Evolutionary conservation across 1,140 invertebrate species (phyloP).

Genomic region (Drosophila fuyamai): DNA sequence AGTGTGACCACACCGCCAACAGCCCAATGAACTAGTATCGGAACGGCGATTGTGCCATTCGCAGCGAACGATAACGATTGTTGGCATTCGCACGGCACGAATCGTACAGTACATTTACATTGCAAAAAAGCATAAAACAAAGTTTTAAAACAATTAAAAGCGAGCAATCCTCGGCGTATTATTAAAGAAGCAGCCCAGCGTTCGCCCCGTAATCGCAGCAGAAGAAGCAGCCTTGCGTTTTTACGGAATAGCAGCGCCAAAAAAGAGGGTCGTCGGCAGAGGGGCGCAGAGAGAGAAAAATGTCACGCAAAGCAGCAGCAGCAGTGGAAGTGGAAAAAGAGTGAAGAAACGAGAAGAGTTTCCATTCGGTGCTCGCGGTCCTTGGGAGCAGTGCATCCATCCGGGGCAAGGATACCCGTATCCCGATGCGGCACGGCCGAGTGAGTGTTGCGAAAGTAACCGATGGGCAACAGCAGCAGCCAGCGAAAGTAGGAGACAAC

Average conservation of each 20-base stretch:
- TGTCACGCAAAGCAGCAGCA: slow-evolving; percentile 78
- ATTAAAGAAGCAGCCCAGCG: slow-evolving; percentile 40
- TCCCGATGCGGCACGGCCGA: slow-evolving; percentile 33
- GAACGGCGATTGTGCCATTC: slow-evolving; percentile 14
- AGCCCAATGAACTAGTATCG: background rate
- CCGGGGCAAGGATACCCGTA: background rate
- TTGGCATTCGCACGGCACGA: slow-evolving; percentile 33
- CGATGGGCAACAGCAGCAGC: slow-evolving; percentile 1
- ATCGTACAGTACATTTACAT: slow-evolving; percentile 67
- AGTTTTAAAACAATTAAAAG: slow-evolving; percentile 70
- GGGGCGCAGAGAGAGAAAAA: slow-evolving; percentile 78
- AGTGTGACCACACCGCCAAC: slow-evolving; percentile 5
- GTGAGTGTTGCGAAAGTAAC: slow-evolving; percentile 21
- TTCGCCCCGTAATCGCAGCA: slow-evolving; percentile 22
- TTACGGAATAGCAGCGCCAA: slow-evolving; percentile 40
- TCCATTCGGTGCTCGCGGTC: slow-evolving; percentile 6
- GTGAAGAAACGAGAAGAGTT: slow-evolving; percentile 71
- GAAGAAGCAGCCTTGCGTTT: slow-evolving; percentile 13
- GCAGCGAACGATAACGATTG: slow-evolving; percentile 24
- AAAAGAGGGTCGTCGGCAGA: slow-evolving; percentile 51
- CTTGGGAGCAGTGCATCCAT: slow-evolving; percentile 12
- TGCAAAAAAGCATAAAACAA: slow-evolving; percentile 78
- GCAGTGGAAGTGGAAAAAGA: slow-evolving; percentile 63
- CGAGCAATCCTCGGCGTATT: slow-evolving; percentile 28
- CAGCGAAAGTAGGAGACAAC: slow-evolving; percentile 47